phyloP scores from a whole-genome alignment of 2,888 invertebrate genomes.

The Aporophyla lueneburgensis region DNA sequence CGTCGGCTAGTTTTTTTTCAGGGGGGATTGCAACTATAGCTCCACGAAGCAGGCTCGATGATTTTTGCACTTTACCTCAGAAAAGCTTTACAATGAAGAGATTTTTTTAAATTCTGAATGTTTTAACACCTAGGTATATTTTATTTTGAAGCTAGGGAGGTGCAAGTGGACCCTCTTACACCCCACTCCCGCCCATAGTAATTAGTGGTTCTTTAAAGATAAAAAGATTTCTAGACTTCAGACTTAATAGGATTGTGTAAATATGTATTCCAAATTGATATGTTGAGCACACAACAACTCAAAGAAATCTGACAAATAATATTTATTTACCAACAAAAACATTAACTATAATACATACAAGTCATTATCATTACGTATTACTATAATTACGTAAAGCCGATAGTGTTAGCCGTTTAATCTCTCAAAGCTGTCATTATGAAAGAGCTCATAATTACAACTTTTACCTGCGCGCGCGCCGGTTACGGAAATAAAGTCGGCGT shows the following conservation, averaged over 20 bases:
- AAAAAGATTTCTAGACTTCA: background rate
- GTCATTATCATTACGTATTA: conserved; percentile 47
- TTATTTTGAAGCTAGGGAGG: no score
- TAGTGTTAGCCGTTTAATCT: conserved; percentile 52
- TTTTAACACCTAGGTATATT: no score
- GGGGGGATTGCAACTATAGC: background rate
- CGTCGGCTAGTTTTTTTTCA: background rate
- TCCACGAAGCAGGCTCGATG: background rate
- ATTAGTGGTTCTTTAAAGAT: background rate
- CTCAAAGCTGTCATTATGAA: conserved; percentile 54
- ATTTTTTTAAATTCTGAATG: no score
- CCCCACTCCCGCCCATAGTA: no score
- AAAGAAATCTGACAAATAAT: background rate
- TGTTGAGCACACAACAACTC: background rate
- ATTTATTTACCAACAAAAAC: conserved; percentile 13
- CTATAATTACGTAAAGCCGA: conserved; percentile 53
- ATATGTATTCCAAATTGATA: background rate
- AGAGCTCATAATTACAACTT: conserved; percentile 65
- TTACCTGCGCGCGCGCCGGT: conserved; percentile 60
- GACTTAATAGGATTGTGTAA: background rate
- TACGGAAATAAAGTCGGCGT: conserved; percentile 59
- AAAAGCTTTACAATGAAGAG: no score
- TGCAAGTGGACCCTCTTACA: no score
- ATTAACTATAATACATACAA: conserved; percentile 17
- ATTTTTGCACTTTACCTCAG: background rate